phyloP scores from a whole-genome alignment of 1,140 invertebrate genomes.

The Drosophila lowei region DNA sequence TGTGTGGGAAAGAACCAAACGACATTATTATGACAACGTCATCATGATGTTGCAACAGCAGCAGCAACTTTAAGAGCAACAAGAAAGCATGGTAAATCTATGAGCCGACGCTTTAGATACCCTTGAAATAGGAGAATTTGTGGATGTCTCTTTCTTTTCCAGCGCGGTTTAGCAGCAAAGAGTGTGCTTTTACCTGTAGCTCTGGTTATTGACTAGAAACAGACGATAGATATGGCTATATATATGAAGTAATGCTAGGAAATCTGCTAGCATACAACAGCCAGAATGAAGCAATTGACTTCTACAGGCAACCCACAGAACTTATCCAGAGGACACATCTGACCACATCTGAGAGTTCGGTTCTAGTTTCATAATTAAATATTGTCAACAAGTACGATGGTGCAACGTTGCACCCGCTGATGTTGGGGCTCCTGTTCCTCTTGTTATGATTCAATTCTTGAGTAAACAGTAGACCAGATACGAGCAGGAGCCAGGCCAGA shows the following conservation, averaged over 20 bases:
- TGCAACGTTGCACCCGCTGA: slow-evolving; percentile 25
- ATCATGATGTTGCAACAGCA: slow-evolving; percentile 44
- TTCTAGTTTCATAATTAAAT: slow-evolving; percentile 71
- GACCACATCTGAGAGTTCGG: background rate
- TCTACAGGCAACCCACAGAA: slow-evolving; percentile 43
- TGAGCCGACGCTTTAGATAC: too few species aligned
- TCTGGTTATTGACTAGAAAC: too few species aligned
- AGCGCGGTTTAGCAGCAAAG: too few species aligned
- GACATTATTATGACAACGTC: slow-evolving; percentile 69
- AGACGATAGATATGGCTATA: too few species aligned
- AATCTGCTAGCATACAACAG: too few species aligned
- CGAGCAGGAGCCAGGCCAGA: background rate
- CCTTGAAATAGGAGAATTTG: too few species aligned
- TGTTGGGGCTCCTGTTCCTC: slow-evolving; percentile 17
- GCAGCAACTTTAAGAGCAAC: slow-evolving; percentile 31
- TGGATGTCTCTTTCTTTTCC: too few species aligned
- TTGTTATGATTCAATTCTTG: slow-evolving; percentile 40
- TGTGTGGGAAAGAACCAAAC: slow-evolving; percentile 71
- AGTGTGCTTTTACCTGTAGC: too few species aligned
- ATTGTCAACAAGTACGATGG: slow-evolving; percentile 61
- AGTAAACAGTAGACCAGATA: too few species aligned
- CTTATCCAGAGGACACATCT: slow-evolving; percentile 27
- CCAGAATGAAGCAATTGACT: slow-evolving; percentile 56
- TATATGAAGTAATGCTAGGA: too few species aligned
- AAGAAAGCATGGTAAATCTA: too few species aligned